A percentile compares a stretch with the other conserved stretches of the same genome.
Conservation (phyloP, 2,113 vertebrate species). For the Carettochelys insculpta region DNA sequence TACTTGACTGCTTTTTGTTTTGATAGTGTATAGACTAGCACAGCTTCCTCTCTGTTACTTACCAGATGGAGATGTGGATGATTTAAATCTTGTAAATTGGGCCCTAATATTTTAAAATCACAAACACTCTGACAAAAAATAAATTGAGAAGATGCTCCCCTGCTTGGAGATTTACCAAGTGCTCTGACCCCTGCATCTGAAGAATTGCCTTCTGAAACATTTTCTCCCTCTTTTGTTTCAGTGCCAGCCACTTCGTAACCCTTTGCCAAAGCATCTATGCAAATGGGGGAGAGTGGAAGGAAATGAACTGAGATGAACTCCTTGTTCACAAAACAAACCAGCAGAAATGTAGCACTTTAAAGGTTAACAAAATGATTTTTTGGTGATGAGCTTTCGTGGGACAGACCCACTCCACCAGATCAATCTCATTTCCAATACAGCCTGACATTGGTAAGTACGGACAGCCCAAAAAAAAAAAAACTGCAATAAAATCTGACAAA, state of each 20-base stretch:
- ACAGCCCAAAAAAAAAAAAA: no score
- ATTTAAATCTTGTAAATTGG: background rate
- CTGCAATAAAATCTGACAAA: no score
- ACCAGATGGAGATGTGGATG: background rate
- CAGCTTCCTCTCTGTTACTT: no score
- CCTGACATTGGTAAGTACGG: no score
- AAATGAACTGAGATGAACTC: background rate
- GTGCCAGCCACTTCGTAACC: background rate
- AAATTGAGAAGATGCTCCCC: background rate
- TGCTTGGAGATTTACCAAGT: background rate
- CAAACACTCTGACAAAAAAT: background rate
- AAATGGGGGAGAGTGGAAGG: background rate
- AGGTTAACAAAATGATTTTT: no score
- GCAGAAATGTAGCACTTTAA: no score
- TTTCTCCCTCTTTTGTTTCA: background rate
- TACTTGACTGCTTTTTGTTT: no score
- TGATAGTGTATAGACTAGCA: no score
- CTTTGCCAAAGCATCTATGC: background rate
- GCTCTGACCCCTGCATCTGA: background rate
- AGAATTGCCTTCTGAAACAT: background rate
- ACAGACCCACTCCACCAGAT: no score
- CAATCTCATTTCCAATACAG: no score
- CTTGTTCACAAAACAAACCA: no score
- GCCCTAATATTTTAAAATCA: background rate
- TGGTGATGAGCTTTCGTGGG: no score